Evolutionary conservation across 2,797 vertebrate species (phyloP), one percentile per base, ranked within the genome.

Genomic region (Sebastes ruberrimus): DNA sequence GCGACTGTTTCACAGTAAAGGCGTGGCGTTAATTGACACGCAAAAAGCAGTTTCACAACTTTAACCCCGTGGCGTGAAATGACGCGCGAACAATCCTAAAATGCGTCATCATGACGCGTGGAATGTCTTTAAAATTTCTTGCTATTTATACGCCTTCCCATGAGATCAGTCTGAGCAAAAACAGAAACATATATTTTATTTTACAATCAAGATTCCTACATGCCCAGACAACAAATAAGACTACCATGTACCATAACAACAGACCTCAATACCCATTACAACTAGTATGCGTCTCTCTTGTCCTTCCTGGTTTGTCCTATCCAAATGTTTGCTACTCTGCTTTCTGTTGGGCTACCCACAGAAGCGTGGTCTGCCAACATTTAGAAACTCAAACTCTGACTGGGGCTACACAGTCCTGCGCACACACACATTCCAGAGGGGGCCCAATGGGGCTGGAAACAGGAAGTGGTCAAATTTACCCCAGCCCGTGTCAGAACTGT

Each of bases 381-480:
- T 95, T 92, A 90, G 93, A 92, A 95, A 94, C 86, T 78, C 84
- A 88, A 92, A 86, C 83, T 87, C 91, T 82, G 81, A 89, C 85
- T 89, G 86, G 88, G 84, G 84, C 87, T 88, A 64, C 86, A 78
- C 89, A 91, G 83, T 86, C 88, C 82, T 72, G 63, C 88, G 63
- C 38, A 86, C 86, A 90, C 74, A 79, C 81, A 81, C 94, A 94
- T 95, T 95, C 94, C 94, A 88, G 85, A 94, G 86, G 93, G 83
- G 90, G 93, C 94, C 90, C 89, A n/a, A 46, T 83, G 89, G 91
- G 92, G 90, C 89, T 93, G 88, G 87, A 95, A 92, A 90, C 87
- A 93, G 95, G 95, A 97, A 96, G 90, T 92, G 88, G 91, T 92
- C 91, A 76, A 88, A 87, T 94, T 95, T 94, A 95, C 94, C 89